Base-by-base conservation (phyloP, 1,140 invertebrate genomes). In the Phocides pigmalion region DNA sequence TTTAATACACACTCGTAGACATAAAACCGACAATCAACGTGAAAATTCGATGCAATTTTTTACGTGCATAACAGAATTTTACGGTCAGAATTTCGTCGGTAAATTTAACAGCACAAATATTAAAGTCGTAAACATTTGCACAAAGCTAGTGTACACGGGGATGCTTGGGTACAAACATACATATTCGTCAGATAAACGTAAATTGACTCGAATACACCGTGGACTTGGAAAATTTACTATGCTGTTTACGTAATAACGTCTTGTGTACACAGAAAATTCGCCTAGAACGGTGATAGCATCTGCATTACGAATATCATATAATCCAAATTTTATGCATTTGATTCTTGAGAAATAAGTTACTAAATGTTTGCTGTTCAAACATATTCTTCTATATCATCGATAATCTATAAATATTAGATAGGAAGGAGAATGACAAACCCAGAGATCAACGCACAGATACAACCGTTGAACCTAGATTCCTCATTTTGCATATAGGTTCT, bases 191-290 rank as follows among this genome's bases (percentile, higher is more conserved):
- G 47, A 50, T 50, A 50, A 35, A 50, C 9, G 25, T 17, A 50
- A 49, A 50, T 32, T 35, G 14, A 32, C 25, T 17, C 15, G 25
- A 4, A 50, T 32, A 50, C 12, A 25, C 5, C 35, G 47, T 50
- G 35, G 28, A 50, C 25, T 50, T 50, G 46, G 46, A 15, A 32
- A 49, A 49, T 49, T 49, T 28, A 49, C 46, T 50, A 50, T 16
- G 14, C n/a, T 8, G 12, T 35, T 50, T 50, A 50, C 47, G 15
- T 50, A 50, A 50, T 32, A 14, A 4, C 4, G 47, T 4, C 20
- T 12, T 8, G 46, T 9, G 12, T 9, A 28, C 12, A 49, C 20
- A 28, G 25, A 12, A 28, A n/a, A 49, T 28, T 22, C 8, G 12
- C n/a, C 5, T 8, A 22, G 16, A n/a, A 8, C 9, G 17, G 17